These are phyloP conservation scores for Chromis chromis DNA, from an alignment of 2,797 vertebrate species.

Conservation along the genomic window DNA sequence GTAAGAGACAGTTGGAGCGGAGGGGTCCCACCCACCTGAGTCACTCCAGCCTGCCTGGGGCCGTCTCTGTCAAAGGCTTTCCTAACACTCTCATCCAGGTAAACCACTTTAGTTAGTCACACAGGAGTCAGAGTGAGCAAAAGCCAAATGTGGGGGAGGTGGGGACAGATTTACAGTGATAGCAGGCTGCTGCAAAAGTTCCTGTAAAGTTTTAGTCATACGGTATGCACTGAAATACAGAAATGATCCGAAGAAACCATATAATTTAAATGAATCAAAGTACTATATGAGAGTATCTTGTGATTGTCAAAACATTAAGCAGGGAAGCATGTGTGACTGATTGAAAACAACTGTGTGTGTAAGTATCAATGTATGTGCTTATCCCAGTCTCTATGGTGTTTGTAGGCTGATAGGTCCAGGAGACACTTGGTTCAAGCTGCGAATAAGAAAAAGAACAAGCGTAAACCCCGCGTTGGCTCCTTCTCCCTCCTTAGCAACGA, in stretches of 20 bases:
- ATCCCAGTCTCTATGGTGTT: constrained; percentile 34
- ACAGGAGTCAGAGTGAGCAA: constrained; percentile 46
- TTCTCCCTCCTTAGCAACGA: constrained; percentile 78
- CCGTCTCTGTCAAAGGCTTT: constrained; percentile 81
- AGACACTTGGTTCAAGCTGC: constrained; percentile 71
- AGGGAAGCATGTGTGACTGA: not conserved
- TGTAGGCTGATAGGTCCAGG: constrained; percentile 77
- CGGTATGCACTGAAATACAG: constrained; percentile 6
- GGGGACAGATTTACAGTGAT: constrained; percentile 23
- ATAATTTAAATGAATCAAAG: no score
- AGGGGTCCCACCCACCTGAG: constrained; percentile 75
- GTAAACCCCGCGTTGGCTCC: constrained; percentile 75
- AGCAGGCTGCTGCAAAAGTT: constrained; percentile 21
- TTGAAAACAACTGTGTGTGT: constrained; percentile 4
- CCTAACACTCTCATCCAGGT: constrained; percentile 85
- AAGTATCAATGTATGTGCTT: constrained; percentile 2
- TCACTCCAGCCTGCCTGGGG: constrained; percentile 74
- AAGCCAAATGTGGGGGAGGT: constrained; percentile 29
- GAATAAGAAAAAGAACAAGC: constrained; percentile 74
- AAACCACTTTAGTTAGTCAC: constrained; percentile 61
- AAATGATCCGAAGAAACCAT: constrained; percentile 14
- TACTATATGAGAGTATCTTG: constrained; percentile 1
- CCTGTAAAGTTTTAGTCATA: constrained; percentile 48
- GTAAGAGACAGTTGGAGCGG: constrained; percentile 76
- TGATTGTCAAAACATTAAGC: not conserved